Percentiles rank a stretch among this genome's conserved stretches.
These are phyloP conservation scores for Oegoconia quadripuncta DNA, from an alignment of 2,888 invertebrate species.

Conservation along the genomic window DNA sequence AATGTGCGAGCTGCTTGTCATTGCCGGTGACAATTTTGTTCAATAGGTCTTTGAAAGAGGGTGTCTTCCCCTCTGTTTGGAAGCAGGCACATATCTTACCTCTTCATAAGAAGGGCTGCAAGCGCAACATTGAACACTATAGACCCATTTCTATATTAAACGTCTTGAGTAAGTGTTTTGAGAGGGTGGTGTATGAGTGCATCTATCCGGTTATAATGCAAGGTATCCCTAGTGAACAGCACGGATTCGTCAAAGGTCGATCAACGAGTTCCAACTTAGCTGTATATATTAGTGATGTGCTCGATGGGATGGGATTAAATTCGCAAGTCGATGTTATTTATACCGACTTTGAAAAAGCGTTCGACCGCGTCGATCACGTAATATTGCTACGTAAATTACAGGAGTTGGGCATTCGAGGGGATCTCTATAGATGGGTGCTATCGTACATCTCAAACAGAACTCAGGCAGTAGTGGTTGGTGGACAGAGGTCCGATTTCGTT, in stretches of 20 bases:
- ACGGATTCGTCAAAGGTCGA: conserved; percentile 8
- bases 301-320: conserved; percentile 7
- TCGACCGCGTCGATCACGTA: conserved; percentile 13
- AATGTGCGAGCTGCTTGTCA: conserved; percentile 2
- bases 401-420: conserved; percentile 14
- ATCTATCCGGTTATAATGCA: conserved; percentile 6
- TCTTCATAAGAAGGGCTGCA: no score
- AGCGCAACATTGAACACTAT: conserved; percentile 4
- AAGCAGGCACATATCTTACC: conserved; percentile 9
- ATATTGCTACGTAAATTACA: conserved; percentile 14
- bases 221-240: conserved; percentile 4
- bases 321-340: conserved; percentile 15
- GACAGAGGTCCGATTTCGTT: conserved; percentile 11
- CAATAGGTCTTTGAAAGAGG: conserved; percentile 9
- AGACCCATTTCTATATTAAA: conserved; percentile 9
- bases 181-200: conserved; percentile 6
- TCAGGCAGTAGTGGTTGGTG: conserved; percentile 16
- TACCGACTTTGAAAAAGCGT: no score
- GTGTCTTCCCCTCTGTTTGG: conserved; percentile 11
- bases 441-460: conserved; percentile 16
- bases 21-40: conserved; percentile 3
- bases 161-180: conserved; percentile 6
- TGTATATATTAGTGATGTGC: conserved; percentile 3
- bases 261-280: conserved; percentile 9
- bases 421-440: conserved; percentile 14